These are phyloP conservation scores for Okamejei kenojei DNA, from an alignment of 2,797 vertebrate genomes.

Conservation along the genomic window DNA sequence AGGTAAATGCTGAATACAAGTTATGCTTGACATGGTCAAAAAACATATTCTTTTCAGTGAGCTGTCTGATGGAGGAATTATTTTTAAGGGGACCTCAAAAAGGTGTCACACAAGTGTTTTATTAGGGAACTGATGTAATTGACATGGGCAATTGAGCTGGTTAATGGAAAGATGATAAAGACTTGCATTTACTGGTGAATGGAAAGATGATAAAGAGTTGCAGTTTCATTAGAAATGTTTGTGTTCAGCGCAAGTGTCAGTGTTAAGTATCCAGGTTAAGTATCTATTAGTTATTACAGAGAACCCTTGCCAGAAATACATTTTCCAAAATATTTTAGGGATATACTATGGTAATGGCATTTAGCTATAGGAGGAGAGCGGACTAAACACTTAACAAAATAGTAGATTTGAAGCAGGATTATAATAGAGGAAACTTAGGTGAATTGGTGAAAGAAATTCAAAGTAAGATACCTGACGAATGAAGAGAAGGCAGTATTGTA, in stretches of 20 bases:
- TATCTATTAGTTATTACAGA: background rate
- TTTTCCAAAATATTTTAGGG: background rate
- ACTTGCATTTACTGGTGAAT: background rate
- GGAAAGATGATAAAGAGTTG: background rate
- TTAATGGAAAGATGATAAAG: background rate
- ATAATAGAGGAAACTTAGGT: background rate
- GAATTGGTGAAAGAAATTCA: background rate
- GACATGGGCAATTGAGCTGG: background rate
- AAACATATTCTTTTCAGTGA: background rate
- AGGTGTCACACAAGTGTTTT: background rate
- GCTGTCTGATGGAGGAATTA: background rate
- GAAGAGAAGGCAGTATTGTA: background rate
- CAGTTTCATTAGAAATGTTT: background rate
- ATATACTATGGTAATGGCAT: background rate
- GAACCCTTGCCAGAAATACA: background rate
- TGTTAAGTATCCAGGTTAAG: background rate
- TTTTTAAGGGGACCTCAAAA: background rate
- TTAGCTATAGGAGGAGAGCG: background rate
- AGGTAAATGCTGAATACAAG: background rate
- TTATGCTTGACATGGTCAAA: background rate
- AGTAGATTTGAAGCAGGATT: background rate
- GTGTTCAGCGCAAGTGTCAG: background rate
- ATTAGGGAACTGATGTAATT: background rate
- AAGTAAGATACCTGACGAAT: background rate
- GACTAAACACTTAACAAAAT: background rate